Percentiles rank a stretch among this genome's conserved stretches.
Evolutionary conservation across 2,888 invertebrate genomes (phyloP).

Genomic region (Coelinius sp.): DNA sequence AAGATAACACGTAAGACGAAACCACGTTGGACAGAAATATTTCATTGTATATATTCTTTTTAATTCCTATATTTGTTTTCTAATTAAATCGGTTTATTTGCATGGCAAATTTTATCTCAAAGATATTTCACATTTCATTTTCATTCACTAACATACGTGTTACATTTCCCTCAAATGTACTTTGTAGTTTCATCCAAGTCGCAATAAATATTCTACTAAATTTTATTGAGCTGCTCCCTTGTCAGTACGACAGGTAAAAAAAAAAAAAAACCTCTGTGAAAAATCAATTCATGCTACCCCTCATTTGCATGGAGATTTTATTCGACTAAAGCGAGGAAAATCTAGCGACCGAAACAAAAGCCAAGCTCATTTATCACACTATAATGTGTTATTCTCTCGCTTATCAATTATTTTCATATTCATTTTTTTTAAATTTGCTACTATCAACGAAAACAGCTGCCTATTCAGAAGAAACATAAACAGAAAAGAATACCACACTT

Average conservation of each 20-base stretch:
- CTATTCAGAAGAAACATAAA: constrained; percentile 33
- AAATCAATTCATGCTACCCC: too few relatives aligned
- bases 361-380: constrained; percentile 33
- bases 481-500: constrained; percentile 40
- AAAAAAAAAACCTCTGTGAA: too few relatives aligned
- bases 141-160: not conserved
- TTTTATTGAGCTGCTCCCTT: constrained; percentile 45
- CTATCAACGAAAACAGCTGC: constrained; percentile 46
- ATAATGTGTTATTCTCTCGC: constrained; percentile 22
- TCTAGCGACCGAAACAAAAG: constrained; percentile 43
- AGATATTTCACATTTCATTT: not conserved
- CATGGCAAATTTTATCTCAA: not conserved
- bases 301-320: constrained; percentile 5
- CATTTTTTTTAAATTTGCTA: constrained; percentile 31
- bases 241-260: constrained; percentile 42
- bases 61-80: not conserved
- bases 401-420: constrained; percentile 27
- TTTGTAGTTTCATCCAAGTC: not conserved
- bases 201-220: constrained; percentile 15
- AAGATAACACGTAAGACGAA: constrained; percentile 58
- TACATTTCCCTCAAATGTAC: not conserved
- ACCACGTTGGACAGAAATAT: constrained; percentile 48
- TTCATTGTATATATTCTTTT: constrained; percentile 26
- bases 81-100: constrained; percentile 16
- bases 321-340: constrained; percentile 31